phyloP scores from a whole-genome alignment of 1,140 invertebrate genomes.

The Lerema accius region DNA sequence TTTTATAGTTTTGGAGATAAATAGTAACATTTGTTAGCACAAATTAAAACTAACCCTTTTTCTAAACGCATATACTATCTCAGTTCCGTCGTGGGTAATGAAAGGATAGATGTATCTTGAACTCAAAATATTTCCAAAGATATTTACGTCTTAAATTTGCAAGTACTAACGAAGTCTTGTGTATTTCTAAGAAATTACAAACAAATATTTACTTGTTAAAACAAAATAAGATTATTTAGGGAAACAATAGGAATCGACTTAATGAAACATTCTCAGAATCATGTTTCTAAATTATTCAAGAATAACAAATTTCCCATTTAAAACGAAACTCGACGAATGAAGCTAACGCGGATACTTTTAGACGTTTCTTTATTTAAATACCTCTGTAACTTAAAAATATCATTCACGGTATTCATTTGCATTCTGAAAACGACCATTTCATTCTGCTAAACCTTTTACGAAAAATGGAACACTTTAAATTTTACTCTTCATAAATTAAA shows the following conservation, averaged over 20 bases:
- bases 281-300: slow-evolving; percentile 15
- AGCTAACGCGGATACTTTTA: slow-evolving; percentile 1
- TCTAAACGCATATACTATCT: too few species aligned
- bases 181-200: too few species aligned
- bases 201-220: too few species aligned
- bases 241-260: neutral
- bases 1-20: too few species aligned
- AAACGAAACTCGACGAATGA: slow-evolving; percentile 12
- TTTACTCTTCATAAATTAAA: neutral
- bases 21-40: too few species aligned
- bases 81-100: too few species aligned
- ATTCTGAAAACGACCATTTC: neutral
- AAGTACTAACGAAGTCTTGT: too few species aligned
- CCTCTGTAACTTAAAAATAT: slow-evolving; percentile 7
- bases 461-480: neutral
- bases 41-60: too few species aligned
- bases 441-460: neutral
- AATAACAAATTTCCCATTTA: slow-evolving; percentile 17
- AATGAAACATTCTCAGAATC: neutral
- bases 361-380: slow-evolving; percentile 15
- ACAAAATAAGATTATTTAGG: slow-evolving; percentile 17
- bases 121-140: too few species aligned
- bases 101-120: too few species aligned
- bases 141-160: too few species aligned
- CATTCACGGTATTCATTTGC: neutral